Conservation (phyloP, 2,113 vertebrate genomes). For the Tringa solitaria region DNA sequence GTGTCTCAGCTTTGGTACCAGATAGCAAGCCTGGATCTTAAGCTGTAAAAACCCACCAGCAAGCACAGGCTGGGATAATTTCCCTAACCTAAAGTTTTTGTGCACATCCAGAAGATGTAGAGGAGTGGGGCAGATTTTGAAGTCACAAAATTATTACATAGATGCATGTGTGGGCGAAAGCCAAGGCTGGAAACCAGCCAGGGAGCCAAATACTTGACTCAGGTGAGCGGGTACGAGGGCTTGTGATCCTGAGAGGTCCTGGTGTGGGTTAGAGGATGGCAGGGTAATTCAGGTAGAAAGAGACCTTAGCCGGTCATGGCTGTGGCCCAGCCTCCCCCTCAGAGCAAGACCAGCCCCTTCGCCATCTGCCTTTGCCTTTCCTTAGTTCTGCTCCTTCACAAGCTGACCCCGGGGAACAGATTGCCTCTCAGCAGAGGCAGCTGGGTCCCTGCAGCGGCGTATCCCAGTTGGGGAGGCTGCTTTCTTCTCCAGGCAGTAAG, state of each 20-base stretch:
- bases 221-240: accelerated
- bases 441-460: not conserved
- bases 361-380: not conserved
- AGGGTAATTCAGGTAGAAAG: not conserved
- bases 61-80: not conserved
- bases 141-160: not conserved
- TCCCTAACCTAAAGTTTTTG: not conserved
- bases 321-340: not conserved
- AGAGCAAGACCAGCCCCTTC: not conserved
- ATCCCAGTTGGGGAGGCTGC: not conserved
- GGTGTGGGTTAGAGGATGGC: not conserved
- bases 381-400: not conserved
- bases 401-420: not conserved
- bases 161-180: not conserved
- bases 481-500: not conserved
- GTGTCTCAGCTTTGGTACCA: constrained; percentile 8
- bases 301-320: not conserved
- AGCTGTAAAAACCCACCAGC: not conserved
- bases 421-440: not conserved
- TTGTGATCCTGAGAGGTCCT: not conserved
- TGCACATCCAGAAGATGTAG: not conserved
- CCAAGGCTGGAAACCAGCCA: not conserved
- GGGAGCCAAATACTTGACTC: not conserved
- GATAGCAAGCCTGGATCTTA: not conserved
- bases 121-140: not conserved